Conservation (phyloP, 2,113 vertebrate species). For the Xyrauchen texanus region DNA sequence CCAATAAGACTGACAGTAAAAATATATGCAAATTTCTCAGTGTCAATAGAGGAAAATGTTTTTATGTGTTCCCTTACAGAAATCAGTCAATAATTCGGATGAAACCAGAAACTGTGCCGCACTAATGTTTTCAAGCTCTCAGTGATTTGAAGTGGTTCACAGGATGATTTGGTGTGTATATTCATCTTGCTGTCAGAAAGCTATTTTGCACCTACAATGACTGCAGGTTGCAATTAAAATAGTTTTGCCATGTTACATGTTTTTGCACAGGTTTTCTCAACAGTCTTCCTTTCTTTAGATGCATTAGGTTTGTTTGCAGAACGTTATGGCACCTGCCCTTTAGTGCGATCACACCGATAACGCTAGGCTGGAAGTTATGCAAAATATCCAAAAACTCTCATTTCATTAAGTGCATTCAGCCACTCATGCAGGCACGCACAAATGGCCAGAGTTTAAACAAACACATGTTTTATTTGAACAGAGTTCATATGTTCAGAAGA, state of each 20-base stretch:
- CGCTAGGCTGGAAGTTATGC: not conserved
- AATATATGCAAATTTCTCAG: constrained; percentile 56
- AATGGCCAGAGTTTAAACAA: not conserved
- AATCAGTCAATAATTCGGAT: no score
- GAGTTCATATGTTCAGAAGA: no score
- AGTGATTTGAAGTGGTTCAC: no score
- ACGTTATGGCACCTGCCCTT: not conserved
- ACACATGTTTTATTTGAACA: not conserved
- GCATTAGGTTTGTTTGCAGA: not conserved
- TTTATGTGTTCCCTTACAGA: no score
- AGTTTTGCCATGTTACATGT: not conserved
- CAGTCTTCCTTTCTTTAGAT: not conserved
- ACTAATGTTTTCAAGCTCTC: no score
- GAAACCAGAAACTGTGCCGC: no score
- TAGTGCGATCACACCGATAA: not conserved
- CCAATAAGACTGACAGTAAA: constrained; percentile 1
- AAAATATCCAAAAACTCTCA: not conserved
- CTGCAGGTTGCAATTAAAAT: not conserved
- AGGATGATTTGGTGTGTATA: not conserved
- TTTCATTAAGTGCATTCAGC: not conserved
- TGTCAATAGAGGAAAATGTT: no score
- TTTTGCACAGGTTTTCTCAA: constrained; percentile 3
- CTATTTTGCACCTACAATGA: not conserved
- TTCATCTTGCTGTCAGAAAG: not conserved
- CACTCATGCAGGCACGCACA: not conserved